A percentile compares a stretch with the other conserved stretches of the same genome.
phyloP scores from a whole-genome alignment of 2,888 invertebrate genomes.

The Dryobota labecula region DNA sequence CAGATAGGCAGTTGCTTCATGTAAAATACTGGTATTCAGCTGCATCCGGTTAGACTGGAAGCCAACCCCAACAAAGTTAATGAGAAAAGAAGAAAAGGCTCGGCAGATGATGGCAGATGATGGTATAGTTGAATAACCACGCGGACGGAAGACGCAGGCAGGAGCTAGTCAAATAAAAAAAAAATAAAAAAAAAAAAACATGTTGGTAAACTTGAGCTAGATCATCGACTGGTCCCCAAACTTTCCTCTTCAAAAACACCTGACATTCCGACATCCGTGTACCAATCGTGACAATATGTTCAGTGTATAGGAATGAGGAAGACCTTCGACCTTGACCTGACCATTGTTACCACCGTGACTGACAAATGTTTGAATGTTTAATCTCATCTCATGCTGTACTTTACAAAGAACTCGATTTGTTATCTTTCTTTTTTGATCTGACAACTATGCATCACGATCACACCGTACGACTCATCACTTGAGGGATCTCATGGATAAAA shows the following conservation, averaged over 20 bases:
- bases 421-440: slow-evolving; percentile 33
- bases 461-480: slow-evolving; percentile 19
- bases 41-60: too few relatives aligned
- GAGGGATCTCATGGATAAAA: neutral
- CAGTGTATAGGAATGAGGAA: slow-evolving; percentile 63
- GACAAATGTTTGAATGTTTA: slow-evolving; percentile 41
- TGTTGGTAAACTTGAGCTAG: neutral
- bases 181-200: too few relatives aligned
- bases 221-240: neutral
- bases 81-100: too few relatives aligned
- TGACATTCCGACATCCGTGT: slow-evolving; percentile 53
- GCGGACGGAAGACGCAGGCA: neutral
- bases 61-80: too few relatives aligned
- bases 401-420: slow-evolving; percentile 35
- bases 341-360: slow-evolving; percentile 43
- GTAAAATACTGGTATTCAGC: too few relatives aligned
- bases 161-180: neutral
- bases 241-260: slow-evolving; percentile 33
- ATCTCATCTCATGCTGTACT: slow-evolving; percentile 38
- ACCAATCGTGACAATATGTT: slow-evolving; percentile 49
- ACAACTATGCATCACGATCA: slow-evolving; percentile 6
- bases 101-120: too few relatives aligned
- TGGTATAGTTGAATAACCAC: neutral
- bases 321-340: slow-evolving; percentile 56
- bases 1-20: too few relatives aligned